phyloP scores from a whole-genome alignment of 2,113 vertebrate genomes.

The Origma solitaria region DNA sequence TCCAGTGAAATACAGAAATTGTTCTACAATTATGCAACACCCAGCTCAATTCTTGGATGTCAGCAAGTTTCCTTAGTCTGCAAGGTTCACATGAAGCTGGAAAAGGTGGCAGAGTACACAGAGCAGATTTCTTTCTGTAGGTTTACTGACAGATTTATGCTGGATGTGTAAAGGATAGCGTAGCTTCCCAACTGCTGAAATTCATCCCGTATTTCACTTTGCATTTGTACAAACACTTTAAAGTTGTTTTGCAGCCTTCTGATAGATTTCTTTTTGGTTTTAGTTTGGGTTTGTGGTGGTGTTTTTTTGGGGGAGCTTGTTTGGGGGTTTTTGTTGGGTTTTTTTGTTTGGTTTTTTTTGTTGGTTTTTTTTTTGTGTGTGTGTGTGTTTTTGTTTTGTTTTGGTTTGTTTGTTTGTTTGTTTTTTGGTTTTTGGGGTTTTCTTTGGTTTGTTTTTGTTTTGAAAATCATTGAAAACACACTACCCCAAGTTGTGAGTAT shows the following conservation, averaged over 20 bases:
- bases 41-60: neutral
- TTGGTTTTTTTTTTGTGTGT: no score
- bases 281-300: neutral
- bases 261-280: neutral
- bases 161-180: accelerated
- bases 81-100: neutral
- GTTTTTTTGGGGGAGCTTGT: no score
- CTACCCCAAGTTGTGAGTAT: neutral
- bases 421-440: neutral
- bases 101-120: neutral
- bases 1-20: neutral
- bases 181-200: neutral
- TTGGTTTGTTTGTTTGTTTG: no score
- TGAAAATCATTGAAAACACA: neutral
- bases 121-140: neutral
- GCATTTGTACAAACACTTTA: neutral
- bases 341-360: neutral
- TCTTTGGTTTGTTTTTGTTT: no score
- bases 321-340: neutral
- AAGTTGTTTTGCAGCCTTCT: neutral
- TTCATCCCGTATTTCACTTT: neutral
- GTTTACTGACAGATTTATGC: neutral
- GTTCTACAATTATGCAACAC: neutral
- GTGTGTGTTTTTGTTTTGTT: no score
- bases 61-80: neutral